These are phyloP conservation scores for Rattus norvegicus DNA, from an alignment of 2,113 vertebrate species.

Conservation along the genomic window DNA sequence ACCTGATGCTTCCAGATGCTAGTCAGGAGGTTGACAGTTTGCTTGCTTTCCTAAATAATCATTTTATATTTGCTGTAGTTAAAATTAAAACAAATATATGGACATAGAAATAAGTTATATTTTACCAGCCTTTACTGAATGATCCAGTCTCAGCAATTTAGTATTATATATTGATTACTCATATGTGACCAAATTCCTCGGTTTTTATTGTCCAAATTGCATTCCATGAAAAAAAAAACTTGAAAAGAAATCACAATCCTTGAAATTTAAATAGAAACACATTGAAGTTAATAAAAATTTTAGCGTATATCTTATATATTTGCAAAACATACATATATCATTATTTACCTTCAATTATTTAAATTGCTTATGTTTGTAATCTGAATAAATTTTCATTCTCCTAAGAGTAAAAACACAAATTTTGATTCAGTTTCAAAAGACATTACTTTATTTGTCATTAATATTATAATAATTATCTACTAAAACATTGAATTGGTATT, in stretches of 20 bases:
- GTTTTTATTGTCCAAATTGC: not conserved
- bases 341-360: not conserved
- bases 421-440: not conserved
- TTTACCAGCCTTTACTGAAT: not conserved
- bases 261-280: not conserved
- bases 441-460: not conserved
- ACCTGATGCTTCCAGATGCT: slow-evolving; percentile 10
- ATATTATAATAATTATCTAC: not conserved
- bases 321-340: not conserved
- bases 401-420: not conserved
- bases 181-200: not conserved
- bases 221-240: not conserved
- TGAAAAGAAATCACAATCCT: not conserved
- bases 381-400: not conserved
- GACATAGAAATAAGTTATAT: not conserved
- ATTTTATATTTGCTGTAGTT: not conserved
- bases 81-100: not conserved
- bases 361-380: not conserved
- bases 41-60: not conserved
- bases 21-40: not conserved
- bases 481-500: not conserved
- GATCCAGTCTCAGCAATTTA: not conserved
- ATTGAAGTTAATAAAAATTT: not conserved
- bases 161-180: not conserved
- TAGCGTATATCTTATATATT: not conserved